Percentiles rank a stretch among this genome's conserved stretches.
These are phyloP conservation scores for Hydropsyche betteni DNA, from an alignment of 2,888 invertebrate species.

Conservation along the genomic window DNA sequence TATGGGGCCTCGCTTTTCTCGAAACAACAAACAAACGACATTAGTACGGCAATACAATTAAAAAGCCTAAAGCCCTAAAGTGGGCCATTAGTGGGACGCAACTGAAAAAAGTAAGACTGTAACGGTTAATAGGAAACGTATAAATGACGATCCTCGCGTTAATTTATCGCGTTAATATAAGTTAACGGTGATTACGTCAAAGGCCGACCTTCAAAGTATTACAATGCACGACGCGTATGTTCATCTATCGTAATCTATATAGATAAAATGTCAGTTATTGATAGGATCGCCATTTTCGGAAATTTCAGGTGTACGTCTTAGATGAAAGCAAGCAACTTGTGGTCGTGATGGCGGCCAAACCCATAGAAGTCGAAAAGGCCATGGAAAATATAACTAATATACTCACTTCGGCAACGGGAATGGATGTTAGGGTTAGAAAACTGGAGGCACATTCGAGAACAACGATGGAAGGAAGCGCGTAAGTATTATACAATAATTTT, in stretches of 20 bases:
- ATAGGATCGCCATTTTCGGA: slow-evolving; percentile 40
- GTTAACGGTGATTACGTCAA: slow-evolving; percentile 3
- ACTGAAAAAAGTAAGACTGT: neutral
- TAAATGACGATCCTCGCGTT: slow-evolving; percentile 1
- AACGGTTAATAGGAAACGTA: slow-evolving; percentile 20
- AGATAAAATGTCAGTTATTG: neutral
- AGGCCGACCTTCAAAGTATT: neutral
- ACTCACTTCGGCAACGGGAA: slow-evolving; percentile 78
- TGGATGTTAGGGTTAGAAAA: slow-evolving; percentile 80
- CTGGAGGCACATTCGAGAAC: slow-evolving; percentile 75
- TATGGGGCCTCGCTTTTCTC: neutral
- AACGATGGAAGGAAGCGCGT: slow-evolving; percentile 31
- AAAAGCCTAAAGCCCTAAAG: slow-evolving; percentile 21
- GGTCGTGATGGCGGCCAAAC: slow-evolving; percentile 78
- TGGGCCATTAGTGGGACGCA: slow-evolving; percentile 18
- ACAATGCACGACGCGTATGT: neutral
- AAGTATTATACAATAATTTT: slow-evolving; percentile 16
- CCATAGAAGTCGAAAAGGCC: slow-evolving; percentile 77
- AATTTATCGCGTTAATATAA: slow-evolving; percentile 10
- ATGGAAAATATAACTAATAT: slow-evolving; percentile 75
- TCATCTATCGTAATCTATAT: neutral
- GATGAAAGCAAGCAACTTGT: slow-evolving; percentile 84
- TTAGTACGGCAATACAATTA: slow-evolving; percentile 29
- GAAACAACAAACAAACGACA: neutral
- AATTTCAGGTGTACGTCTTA: slow-evolving; percentile 76